Evolutionary conservation across 2,888 invertebrate species (phyloP).

Genomic region (Koerneria pararmatus): DNA sequence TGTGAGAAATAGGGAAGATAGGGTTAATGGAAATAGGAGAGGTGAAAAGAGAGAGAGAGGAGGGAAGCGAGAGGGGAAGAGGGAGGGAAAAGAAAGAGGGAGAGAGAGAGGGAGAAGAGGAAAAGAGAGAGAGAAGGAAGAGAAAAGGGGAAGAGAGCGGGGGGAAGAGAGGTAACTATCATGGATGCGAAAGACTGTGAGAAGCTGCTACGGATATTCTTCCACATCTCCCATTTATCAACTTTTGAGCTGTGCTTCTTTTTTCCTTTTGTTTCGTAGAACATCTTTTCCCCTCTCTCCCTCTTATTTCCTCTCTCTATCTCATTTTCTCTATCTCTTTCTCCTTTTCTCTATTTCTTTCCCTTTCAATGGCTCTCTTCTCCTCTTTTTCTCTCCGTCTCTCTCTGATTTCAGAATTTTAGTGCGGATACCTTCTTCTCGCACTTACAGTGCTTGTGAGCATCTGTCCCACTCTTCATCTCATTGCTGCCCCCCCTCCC

Average conservation of each 20-base stretch:
- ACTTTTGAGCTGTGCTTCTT: too few relatives aligned
- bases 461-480: neutral
- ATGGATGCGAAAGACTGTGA: neutral
- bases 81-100: neutral
- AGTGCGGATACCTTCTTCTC: slow-evolving; percentile 3
- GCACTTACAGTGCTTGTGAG: neutral
- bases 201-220: too few relatives aligned
- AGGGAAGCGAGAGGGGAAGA: slow-evolving; percentile 7
- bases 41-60: neutral
- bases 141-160: slow-evolving; percentile 3
- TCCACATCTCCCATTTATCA: too few relatives aligned
- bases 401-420: neutral
- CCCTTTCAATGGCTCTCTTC: neutral
- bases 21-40: neutral
- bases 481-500: neutral
- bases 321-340: too few relatives aligned
- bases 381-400: neutral
- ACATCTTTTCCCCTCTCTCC: too few relatives aligned
- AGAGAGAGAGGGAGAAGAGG: slow-evolving; percentile 4
- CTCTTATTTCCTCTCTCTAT: too few relatives aligned
- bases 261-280: too few relatives aligned
- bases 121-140: slow-evolving; percentile 5
- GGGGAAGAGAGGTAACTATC: slow-evolving; percentile 5
- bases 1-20: neutral
- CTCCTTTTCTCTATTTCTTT: neutral